A percentile compares a stretch with the other conserved stretches of the same genome.
These are phyloP conservation scores for Pilophorus perplexus DNA, from an alignment of 2,888 invertebrate genomes.

Conservation along the genomic window DNA sequence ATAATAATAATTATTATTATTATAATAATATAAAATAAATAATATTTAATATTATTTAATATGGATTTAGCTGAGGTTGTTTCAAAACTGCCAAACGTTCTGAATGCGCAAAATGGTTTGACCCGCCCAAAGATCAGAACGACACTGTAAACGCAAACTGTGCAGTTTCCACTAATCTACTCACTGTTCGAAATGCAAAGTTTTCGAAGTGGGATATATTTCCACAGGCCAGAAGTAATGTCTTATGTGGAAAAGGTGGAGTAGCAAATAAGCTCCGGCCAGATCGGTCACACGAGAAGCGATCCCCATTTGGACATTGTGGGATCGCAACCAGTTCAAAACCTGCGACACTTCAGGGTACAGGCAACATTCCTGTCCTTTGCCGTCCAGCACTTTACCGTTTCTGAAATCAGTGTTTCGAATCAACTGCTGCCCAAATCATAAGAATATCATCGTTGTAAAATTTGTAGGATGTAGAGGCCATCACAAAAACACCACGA, in stretches of 20 bases:
- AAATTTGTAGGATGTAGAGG: neutral
- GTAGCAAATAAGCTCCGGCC: conserved; percentile 48
- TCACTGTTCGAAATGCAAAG: conserved; percentile 48
- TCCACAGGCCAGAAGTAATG: conserved; percentile 48
- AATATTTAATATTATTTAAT: too few relatives aligned
- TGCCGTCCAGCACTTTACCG: conserved; percentile 44
- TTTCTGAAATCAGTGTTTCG: neutral
- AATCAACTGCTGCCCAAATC: too few relatives aligned
- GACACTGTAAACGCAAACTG: neutral
- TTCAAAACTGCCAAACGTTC: too few relatives aligned
- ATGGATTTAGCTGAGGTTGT: too few relatives aligned
- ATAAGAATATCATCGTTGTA: too few relatives aligned
- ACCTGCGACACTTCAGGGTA: conserved; percentile 60
- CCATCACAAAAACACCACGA: neutral
- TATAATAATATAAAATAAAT: too few relatives aligned
- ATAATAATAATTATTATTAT: too few relatives aligned
- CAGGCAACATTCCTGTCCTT: conserved; percentile 37
- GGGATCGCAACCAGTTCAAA: conserved; percentile 56
- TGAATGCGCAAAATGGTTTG: too few relatives aligned
- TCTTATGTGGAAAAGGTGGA: conserved; percentile 48
- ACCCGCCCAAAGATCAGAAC: neutral
- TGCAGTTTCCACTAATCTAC: too few relatives aligned
- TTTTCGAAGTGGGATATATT: conserved; percentile 49
- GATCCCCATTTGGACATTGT: conserved; percentile 46
- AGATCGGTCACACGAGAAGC: conserved; percentile 49